Evolutionary conservation across 2,888 invertebrate species (phyloP).

Genomic region (Amphipyra berbera): DNA sequence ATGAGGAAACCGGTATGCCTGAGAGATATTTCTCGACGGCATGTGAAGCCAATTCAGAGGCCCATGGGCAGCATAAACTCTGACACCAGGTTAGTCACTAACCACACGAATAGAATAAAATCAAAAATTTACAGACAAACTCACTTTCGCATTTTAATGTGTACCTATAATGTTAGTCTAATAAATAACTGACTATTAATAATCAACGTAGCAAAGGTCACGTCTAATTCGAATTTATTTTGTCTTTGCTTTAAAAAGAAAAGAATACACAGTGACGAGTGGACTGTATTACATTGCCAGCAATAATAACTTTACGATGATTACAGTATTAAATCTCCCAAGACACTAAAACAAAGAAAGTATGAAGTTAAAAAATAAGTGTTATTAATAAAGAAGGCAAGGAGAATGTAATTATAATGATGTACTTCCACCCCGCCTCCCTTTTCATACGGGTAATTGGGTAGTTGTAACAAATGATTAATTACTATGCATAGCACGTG

Average conservation of each 20-base stretch:
- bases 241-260: background rate
- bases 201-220: background rate
- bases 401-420: conserved; percentile 48
- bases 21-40: no score
- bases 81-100: no score
- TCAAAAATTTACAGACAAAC: no score
- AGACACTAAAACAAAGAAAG: conserved; percentile 44
- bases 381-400: conserved; percentile 57
- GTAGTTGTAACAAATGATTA: conserved; percentile 74
- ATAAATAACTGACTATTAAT: no score
- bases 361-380: conserved; percentile 54
- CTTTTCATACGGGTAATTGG: conserved; percentile 67
- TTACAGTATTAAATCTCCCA: conserved; percentile 18
- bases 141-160: no score
- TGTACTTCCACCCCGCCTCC: conserved; percentile 46
- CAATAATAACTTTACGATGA: conserved; percentile 48
- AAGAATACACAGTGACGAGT: background rate
- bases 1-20: no score
- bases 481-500: conserved; percentile 70
- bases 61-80: no score
- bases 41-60: no score
- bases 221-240: background rate
- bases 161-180: no score
- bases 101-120: no score
- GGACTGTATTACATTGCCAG: conserved; percentile 20